A percentile compares a stretch with the other conserved stretches of the same genome.
phyloP scores from a whole-genome alignment of 2,797 vertebrate genomes.

The Phataginus tetradactyla region DNA sequence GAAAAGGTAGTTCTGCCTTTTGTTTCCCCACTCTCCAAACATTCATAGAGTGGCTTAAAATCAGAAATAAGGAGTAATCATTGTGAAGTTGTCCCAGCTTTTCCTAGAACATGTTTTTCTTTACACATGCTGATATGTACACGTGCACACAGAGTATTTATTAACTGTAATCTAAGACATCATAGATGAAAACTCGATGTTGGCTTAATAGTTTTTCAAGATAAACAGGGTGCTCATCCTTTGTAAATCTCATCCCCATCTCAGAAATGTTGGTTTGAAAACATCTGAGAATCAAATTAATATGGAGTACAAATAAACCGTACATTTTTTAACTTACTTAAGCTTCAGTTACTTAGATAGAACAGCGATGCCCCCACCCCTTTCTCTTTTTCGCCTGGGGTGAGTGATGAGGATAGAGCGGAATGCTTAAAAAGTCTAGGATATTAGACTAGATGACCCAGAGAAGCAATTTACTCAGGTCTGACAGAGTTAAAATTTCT shows the following conservation, averaged over 20 bases:
- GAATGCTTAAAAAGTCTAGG: conserved; percentile 9
- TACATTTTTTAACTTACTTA: not conserved
- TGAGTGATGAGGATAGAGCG: not conserved
- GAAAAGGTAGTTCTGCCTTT: not conserved
- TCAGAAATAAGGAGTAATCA: not conserved
- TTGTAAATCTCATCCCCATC: conserved; percentile 20
- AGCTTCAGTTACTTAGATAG: not conserved
- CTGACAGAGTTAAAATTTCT: conserved; percentile 67
- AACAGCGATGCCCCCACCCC: not conserved
- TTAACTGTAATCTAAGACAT: not conserved
- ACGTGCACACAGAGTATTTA: not conserved
- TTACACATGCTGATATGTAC: not conserved
- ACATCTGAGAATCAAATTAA: conserved; percentile 35
- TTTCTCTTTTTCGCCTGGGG: not conserved
- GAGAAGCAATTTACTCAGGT: conserved; percentile 44
- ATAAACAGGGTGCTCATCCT: not conserved
- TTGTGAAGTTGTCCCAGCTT: not conserved
- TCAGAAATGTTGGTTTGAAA: conserved; percentile 7
- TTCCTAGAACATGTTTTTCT: not conserved
- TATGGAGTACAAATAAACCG: not conserved
- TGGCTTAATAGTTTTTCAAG: not conserved
- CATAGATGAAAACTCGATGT: not conserved
- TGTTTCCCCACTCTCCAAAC: not conserved
- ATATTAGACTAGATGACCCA: not conserved
- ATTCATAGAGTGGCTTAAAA: not conserved